Evolutionary conservation across 1,140 invertebrate species (phyloP).

Genomic region (Drosophila nasuta): DNA sequence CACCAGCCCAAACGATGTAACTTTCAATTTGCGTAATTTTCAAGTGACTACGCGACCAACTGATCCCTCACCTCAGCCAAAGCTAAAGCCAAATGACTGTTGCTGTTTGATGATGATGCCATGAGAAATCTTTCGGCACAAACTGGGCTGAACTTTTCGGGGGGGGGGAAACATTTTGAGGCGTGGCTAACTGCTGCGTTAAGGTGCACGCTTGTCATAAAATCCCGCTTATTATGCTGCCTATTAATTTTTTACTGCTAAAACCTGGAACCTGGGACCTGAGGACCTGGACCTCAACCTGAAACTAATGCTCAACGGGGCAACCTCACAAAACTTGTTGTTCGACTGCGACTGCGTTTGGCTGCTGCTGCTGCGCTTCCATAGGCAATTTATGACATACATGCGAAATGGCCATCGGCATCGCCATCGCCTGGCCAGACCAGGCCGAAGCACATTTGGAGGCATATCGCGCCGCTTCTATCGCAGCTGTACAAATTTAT

Average conservation of each 20-base stretch:
- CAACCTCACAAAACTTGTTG: constrained; percentile 49
- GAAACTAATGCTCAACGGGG: background rate
- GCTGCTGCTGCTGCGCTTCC: constrained; percentile 40
- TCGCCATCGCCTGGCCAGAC: constrained; percentile 2
- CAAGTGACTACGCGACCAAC: constrained; percentile 69
- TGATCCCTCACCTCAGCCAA: constrained; percentile 63
- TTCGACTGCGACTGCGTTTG: constrained; percentile 16
- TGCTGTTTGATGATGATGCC: constrained; percentile 55
- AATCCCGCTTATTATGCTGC: constrained; percentile 82
- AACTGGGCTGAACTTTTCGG: background rate
- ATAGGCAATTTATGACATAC: constrained; percentile 78
- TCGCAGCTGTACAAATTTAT: constrained; percentile 77
- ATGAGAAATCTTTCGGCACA: constrained; percentile 55
- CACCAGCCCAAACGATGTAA: constrained; percentile 66
- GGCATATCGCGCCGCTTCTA: constrained; percentile 69
- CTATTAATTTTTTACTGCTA: constrained; percentile 83
- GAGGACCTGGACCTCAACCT: constrained; percentile 9
- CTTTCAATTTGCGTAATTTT: constrained; percentile 83
- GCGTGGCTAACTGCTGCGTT: constrained; percentile 62
- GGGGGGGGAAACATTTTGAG: background rate
- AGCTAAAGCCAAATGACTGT: constrained; percentile 64
- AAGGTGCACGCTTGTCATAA: constrained; percentile 81
- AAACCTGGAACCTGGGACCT: constrained; percentile 32
- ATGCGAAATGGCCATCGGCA: constrained; percentile 61
- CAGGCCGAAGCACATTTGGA: constrained; percentile 44